Evolutionary conservation across 2,797 vertebrate species (phyloP), one percentile per base, ranked within the genome.

Genomic region (Microctenopoma stevenorrisi): DNA sequence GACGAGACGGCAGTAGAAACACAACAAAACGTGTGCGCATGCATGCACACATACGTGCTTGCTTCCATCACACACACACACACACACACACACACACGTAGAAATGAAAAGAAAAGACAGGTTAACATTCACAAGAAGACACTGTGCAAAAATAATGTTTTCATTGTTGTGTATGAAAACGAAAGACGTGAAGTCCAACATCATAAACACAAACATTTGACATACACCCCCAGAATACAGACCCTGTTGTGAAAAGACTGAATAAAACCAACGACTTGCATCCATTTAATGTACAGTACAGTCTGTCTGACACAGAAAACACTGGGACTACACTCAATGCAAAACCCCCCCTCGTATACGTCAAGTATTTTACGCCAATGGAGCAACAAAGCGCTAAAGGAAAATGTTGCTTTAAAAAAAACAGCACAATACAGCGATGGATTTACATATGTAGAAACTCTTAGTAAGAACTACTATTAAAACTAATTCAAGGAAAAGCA

Each of bases 111-210:
- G 46, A 72, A 79, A 64, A 51, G 68, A 82, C 68, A 35, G 30
- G 76, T 85, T 78, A 89, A 93, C 89, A 88, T 89, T 92, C 88
- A 93, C 90, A 84, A 86, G 90, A 79, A 89, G 86, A 92, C 85
- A 68, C 79, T 94, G 93, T 94, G 93, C 92, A 93, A 94, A 94
- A 93, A 87, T 68, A 46, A 83, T 73, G 78, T 89, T 88, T 89
- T 85, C 87, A 83, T 33, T 33, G 7, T 7, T 33, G 30, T 82
- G 76, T 85, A 44, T 66, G 86, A 89, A 91, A 92, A 91, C 70
- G 66, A 82, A 75, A 78, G 81, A 78, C 58, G 81, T 85, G 68
- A 86, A 69, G 56, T 74, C 49, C 54, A 70, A 68, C 37, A 33
- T 73, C 40, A 74, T 67, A 18, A 80, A 74, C 52, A 65, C 65